Percentiles rank a stretch among this genome's conserved stretches.
These are phyloP conservation scores for Diachasma alloeum DNA, from an alignment of 1,140 invertebrate species.

Conservation along the genomic window DNA sequence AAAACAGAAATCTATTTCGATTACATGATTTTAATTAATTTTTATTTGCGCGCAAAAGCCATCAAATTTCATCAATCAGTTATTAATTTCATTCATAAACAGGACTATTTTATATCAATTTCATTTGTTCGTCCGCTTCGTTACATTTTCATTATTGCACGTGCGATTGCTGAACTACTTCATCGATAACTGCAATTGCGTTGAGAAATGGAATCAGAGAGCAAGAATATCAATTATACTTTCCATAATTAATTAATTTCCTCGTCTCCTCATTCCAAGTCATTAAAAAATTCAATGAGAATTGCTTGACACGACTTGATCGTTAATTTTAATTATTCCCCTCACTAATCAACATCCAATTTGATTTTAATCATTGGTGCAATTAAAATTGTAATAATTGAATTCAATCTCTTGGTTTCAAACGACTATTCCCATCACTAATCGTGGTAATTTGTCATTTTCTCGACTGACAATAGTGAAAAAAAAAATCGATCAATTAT, in stretches of 20 bases:
- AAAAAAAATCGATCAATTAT: background rate
- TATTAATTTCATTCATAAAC: background rate
- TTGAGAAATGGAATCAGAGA: background rate
- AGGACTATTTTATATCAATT: background rate
- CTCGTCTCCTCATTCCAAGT: too few species aligned
- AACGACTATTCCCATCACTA: background rate
- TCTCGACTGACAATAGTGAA: background rate
- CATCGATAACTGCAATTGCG: background rate
- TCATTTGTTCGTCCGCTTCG: background rate
- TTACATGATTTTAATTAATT: background rate
- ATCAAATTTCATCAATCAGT: background rate
- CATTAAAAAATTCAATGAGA: too few species aligned
- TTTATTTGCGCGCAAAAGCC: background rate
- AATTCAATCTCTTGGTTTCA: background rate
- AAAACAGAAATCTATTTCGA: background rate
- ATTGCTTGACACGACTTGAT: too few species aligned
- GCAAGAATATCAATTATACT: background rate
- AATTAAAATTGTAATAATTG: background rate
- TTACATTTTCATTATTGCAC: conserved; percentile 44
- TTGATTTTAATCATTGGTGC: background rate
- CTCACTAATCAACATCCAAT: background rate
- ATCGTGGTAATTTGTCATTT: background rate
- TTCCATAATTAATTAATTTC: too few species aligned
- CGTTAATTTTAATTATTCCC: too few species aligned
- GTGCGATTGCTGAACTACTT: conserved; percentile 32